Evolutionary conservation across 2,797 vertebrate genomes (phyloP).

Genomic region (Tachyglossus aculeatus): DNA sequence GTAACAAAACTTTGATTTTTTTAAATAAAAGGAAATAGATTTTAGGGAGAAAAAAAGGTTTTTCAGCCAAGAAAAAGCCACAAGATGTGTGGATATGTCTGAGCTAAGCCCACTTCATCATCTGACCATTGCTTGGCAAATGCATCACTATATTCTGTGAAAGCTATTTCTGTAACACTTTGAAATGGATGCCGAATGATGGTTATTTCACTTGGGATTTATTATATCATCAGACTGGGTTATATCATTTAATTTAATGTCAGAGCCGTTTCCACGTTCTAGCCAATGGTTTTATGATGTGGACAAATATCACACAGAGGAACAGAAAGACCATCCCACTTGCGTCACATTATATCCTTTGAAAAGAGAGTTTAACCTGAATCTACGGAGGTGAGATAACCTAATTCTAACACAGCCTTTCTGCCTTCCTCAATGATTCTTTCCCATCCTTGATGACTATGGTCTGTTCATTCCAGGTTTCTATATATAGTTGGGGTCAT

Average conservation of each 20-base stretch:
- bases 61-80: slow-evolving; percentile 62
- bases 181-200: slow-evolving; percentile 77
- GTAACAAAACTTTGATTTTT: slow-evolving; percentile 61
- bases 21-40: slow-evolving; percentile 51
- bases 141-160: slow-evolving; percentile 71
- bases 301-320: slow-evolving; percentile 78
- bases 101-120: slow-evolving; percentile 55
- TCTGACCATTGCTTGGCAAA: slow-evolving; percentile 72
- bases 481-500: too few relatives aligned
- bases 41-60: slow-evolving; percentile 64
- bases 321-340: slow-evolving; percentile 63
- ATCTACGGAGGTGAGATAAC: background rate
- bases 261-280: slow-evolving; percentile 77
- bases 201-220: slow-evolving; percentile 77
- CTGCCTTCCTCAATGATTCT: background rate
- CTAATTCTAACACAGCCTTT: too few relatives aligned
- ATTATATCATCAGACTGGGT: slow-evolving; percentile 79
- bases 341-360: slow-evolving; percentile 53
- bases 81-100: slow-evolving; percentile 63
- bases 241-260: slow-evolving; percentile 81
- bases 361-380: slow-evolving; percentile 38
- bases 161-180: slow-evolving; percentile 77
- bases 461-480: too few relatives aligned
- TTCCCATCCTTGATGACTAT: background rate
- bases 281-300: slow-evolving; percentile 79